Conservation (phyloP, 2,888 invertebrate genomes). For the Sarcophaga rosellei region DNA sequence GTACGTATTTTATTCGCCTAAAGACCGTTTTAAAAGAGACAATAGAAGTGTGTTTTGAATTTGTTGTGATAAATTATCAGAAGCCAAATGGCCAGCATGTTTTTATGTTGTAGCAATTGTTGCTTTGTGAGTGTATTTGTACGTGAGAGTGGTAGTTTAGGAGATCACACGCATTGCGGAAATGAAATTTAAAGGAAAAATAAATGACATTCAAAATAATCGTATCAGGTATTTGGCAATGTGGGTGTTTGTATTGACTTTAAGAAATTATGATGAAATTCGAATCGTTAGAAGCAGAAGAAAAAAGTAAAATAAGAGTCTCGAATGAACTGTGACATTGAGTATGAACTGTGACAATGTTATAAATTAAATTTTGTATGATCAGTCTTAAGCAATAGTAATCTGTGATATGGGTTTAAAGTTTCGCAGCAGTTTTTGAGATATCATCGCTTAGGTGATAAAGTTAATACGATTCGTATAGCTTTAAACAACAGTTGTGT, state of each 20-base stretch:
- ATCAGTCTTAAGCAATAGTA: background rate
- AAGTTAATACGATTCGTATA: too few relatives aligned
- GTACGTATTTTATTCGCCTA: too few relatives aligned
- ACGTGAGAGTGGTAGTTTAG: constrained; percentile 4
- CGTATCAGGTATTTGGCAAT: background rate
- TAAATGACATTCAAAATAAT: constrained; percentile 12
- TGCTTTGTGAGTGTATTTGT: background rate
- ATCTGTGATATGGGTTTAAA: too few relatives aligned
- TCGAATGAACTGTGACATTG: too few relatives aligned
- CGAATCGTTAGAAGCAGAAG: background rate
- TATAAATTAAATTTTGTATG: background rate
- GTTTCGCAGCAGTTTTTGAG: too few relatives aligned
- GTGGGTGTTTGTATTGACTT: constrained; percentile 10
- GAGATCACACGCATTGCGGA: constrained; percentile 50
- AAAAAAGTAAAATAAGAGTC: too few relatives aligned
- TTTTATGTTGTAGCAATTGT: too few relatives aligned
- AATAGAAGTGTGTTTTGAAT: too few relatives aligned
- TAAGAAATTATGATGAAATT: constrained; percentile 15
- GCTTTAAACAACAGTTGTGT: too few relatives aligned
- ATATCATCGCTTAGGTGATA: too few relatives aligned
- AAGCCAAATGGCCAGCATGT: background rate
- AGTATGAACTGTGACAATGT: background rate
- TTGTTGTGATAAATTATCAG: constrained; percentile 28
- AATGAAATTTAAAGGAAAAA: constrained; percentile 26
- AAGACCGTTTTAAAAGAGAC: too few relatives aligned